A percentile compares a stretch with the other conserved stretches of the same genome.
These are phyloP conservation scores for Gnathonemus echidnorhynchus DNA, from an alignment of 2,113 vertebrate species.

Conservation along the genomic window DNA sequence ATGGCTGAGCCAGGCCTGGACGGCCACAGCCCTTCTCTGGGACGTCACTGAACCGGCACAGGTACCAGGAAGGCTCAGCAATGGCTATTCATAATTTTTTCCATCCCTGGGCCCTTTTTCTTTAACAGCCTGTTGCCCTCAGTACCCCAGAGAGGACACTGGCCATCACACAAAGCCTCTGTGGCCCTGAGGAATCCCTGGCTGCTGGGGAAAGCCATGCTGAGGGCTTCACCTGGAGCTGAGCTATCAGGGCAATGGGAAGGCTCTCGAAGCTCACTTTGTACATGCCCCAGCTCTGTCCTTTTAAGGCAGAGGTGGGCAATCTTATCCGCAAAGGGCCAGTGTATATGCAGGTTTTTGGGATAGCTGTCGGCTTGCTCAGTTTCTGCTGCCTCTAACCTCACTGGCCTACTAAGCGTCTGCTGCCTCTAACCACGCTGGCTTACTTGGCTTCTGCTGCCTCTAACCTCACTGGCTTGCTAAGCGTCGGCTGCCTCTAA, in stretches of 20 bases:
- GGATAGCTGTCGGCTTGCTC: not conserved
- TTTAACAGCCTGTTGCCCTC: not conserved
- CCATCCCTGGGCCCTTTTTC: not conserved
- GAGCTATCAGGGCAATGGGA: not conserved
- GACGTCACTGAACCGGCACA: not conserved
- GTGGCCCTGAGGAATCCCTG: not conserved
- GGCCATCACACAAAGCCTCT: not conserved
- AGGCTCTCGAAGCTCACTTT: not conserved
- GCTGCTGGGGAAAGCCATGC: not conserved
- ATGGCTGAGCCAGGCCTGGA: not conserved
- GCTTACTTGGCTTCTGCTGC: no score
- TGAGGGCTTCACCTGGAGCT: not conserved
- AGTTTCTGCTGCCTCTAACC: not conserved
- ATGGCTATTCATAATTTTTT: not conserved
- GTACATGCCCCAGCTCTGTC: not conserved
- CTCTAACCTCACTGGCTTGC: not conserved
- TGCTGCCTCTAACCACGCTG: no score
- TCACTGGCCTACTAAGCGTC: no score
- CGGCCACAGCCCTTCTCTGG: not conserved
- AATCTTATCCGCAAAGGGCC: no score
- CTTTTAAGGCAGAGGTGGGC: no score
- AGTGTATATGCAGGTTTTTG: no score
- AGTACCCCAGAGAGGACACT: not conserved
- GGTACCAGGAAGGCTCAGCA: not conserved
- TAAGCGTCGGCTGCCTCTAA: no score